These are phyloP conservation scores for Mola mola DNA, from an alignment of 2,113 vertebrate genomes.

Conservation along the genomic window DNA sequence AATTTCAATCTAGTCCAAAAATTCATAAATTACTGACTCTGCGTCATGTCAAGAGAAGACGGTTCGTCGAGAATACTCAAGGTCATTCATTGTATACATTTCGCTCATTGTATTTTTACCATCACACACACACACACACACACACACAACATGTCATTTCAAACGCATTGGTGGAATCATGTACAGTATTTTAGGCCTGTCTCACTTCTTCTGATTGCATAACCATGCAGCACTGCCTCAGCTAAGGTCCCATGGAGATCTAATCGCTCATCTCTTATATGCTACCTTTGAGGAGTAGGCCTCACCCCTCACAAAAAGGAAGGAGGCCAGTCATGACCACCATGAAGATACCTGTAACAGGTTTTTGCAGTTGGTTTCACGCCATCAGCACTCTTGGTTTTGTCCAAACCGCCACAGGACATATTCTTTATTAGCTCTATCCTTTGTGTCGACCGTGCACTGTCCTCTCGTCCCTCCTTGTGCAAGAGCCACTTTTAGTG, in stretches of 20 bases:
- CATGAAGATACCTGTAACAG: slow-evolving; percentile 29
- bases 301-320: not conserved
- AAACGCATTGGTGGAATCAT: slow-evolving; percentile 46
- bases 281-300: slow-evolving; percentile 59
- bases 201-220: slow-evolving; percentile 59
- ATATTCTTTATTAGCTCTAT: slow-evolving; percentile 30
- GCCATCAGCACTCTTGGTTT: not conserved
- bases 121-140: too few relatives aligned
- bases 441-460: slow-evolving; percentile 6
- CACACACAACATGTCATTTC: slow-evolving; percentile 41
- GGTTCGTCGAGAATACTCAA: slow-evolving; percentile 60
- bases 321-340: slow-evolving; percentile 19
- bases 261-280: slow-evolving; percentile 19
- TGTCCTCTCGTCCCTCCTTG: not conserved
- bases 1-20: slow-evolving; percentile 6
- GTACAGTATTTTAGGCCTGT: slow-evolving; percentile 35
- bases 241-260: slow-evolving; percentile 41
- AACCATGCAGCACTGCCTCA: slow-evolving; percentile 42
- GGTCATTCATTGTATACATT: slow-evolving; percentile 66
- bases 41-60: slow-evolving; percentile 34
- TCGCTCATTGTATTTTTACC: slow-evolving; percentile 64
- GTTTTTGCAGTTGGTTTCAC: slow-evolving; percentile 64
- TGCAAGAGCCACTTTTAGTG: not conserved
- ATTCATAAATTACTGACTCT: slow-evolving; percentile 26
- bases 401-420: slow-evolving; percentile 11